Evolutionary conservation across 2,888 invertebrate genomes (phyloP).

Genomic region (Leptinotarsa rubiginosa): DNA sequence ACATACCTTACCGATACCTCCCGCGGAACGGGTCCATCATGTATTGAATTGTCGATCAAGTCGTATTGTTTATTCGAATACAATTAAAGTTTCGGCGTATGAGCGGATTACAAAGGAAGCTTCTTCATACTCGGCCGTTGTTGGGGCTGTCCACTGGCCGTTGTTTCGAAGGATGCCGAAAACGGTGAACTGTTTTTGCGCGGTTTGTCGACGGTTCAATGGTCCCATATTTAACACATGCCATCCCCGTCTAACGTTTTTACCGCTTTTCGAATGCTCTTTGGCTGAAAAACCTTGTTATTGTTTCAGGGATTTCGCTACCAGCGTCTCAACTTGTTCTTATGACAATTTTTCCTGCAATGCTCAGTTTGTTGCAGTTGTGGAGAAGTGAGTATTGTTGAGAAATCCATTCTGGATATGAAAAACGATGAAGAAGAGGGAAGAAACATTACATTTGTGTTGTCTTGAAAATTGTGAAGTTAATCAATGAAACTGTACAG

Average conservation of each 20-base stretch:
- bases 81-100: constrained; percentile 62
- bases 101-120: constrained; percentile 55
- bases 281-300: neutral
- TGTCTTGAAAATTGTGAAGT: no score
- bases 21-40: constrained; percentile 58
- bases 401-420: no score
- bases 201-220: constrained; percentile 35
- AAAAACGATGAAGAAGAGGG: no score
- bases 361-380: no score
- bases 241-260: constrained; percentile 28
- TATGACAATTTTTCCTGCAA: no score
- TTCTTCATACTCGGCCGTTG: constrained; percentile 41
- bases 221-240: constrained; percentile 46
- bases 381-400: no score
- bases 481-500: no score
- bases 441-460: no score
- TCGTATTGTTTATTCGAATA: constrained; percentile 61
- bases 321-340: neutral
- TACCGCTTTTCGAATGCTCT: constrained; percentile 5
- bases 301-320: neutral
- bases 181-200: constrained; percentile 40
- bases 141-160: constrained; percentile 8
- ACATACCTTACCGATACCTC: constrained; percentile 55
- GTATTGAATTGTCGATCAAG: constrained; percentile 62
- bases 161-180: constrained; percentile 39